phyloP scores from a whole-genome alignment of 1,140 invertebrate species.

The Cardiocondyla obscurior region DNA sequence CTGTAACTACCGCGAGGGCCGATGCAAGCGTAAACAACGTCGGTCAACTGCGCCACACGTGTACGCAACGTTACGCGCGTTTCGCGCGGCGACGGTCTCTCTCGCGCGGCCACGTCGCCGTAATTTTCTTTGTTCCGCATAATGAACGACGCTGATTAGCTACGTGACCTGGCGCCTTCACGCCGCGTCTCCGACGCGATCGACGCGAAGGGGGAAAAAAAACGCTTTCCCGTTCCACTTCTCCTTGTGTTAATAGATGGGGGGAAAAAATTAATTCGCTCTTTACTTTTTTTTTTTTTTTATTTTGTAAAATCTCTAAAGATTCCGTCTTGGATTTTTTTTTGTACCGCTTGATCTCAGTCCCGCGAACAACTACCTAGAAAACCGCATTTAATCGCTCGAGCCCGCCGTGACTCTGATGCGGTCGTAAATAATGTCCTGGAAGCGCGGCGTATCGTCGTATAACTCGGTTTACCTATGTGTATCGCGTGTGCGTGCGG shows the following conservation, averaged over 20 bases:
- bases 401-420: constrained; percentile 38
- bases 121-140: constrained; percentile 68
- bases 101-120: constrained; percentile 44
- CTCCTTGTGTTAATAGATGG: too few species aligned
- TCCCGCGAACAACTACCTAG: constrained; percentile 15
- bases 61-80: constrained; percentile 29
- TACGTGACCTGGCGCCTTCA: constrained; percentile 68
- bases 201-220: constrained; percentile 19
- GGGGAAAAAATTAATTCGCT: too few species aligned
- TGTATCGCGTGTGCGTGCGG: constrained; percentile 9
- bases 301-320: too few species aligned
- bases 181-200: constrained; percentile 30
- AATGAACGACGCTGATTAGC: constrained; percentile 69
- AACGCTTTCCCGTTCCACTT: neutral
- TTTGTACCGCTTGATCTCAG: constrained; percentile 2
- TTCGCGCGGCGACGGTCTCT: constrained; percentile 26
- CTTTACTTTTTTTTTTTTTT: too few species aligned
- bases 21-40: constrained; percentile 23
- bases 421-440: constrained; percentile 37
- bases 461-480: constrained; percentile 26
- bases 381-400: constrained; percentile 41
- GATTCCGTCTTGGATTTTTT: constrained; percentile 12
- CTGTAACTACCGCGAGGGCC: constrained; percentile 23
- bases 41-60: constrained; percentile 25
- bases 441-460: neutral